phyloP scores from a whole-genome alignment of 1,140 invertebrate genomes.

The Agrilus planipennis region DNA sequence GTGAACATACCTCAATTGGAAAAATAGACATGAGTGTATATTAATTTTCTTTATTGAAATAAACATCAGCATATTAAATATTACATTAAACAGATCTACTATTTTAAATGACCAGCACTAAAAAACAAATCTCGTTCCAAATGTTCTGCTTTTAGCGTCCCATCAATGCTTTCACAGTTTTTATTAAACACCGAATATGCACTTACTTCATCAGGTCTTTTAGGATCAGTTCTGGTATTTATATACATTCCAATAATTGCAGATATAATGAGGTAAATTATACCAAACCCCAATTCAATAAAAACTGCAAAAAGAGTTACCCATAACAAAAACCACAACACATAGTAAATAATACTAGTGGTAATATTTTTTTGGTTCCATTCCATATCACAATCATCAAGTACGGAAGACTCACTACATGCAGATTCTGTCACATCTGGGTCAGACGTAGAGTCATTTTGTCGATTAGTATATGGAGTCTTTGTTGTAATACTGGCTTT shows the following conservation, averaged over 20 bases:
- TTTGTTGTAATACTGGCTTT: slow-evolving; percentile 1
- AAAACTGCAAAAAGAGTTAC: slow-evolving; percentile 50
- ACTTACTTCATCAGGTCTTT: slow-evolving; percentile 64
- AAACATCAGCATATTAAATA: too few relatives aligned
- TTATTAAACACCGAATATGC: slow-evolving; percentile 98
- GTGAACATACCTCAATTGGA: too few relatives aligned
- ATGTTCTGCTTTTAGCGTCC: slow-evolving; percentile 89
- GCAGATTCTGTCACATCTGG: slow-evolving; percentile 8
- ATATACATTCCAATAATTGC: slow-evolving; percentile 67
- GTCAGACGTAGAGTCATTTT: neutral
- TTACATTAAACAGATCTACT: neutral
- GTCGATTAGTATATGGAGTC: slow-evolving; percentile 2
- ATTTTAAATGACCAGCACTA: slow-evolving; percentile 33
- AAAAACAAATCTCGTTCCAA: slow-evolving; percentile 77
- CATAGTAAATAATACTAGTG: slow-evolving; percentile 29
- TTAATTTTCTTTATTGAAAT: too few relatives aligned
- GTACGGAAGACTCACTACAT: slow-evolving; percentile 13
- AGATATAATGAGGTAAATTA: slow-evolving; percentile 76
- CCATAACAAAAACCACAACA: slow-evolving; percentile 51
- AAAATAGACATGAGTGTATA: too few relatives aligned
- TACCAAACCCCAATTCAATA: slow-evolving; percentile 76
- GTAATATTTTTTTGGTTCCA: too few relatives aligned
- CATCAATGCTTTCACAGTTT: slow-evolving; percentile 83
- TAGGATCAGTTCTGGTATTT: slow-evolving; percentile 67
- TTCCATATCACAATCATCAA: neutral